Evolutionary conservation across 2,888 invertebrate species (phyloP), one percentile per base, ranked within the genome.

Genomic region (Apotomis capreana): DNA sequence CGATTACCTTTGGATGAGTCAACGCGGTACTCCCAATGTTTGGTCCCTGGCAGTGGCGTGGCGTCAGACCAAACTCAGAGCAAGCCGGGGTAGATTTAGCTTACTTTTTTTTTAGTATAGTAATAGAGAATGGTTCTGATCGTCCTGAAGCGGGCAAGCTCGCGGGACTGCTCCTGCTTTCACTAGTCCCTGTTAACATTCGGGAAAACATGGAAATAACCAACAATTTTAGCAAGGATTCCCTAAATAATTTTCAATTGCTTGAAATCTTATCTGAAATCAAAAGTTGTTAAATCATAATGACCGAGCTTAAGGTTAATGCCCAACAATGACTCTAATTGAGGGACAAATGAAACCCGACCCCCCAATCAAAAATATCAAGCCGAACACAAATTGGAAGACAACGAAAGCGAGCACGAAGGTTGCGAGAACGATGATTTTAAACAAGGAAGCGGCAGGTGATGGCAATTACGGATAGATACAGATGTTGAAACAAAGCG

Each of bases 391-490:
- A 63, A 73, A 68, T 63, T 58, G 68, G 63, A 63, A 68, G 72
- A 63, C 62, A 68, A 59, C 64, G 63, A 68, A 51, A 65, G 63
- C 64, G 64, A 69, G 64, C 62, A 61, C 59, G 61, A 63, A 68
- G 60, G 73, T 75, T 73, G 68, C 72, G 69, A 72, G 68, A 73
- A 74, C 69, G 68, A 65, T 77, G 75, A 77, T 79, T 78, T 75
- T 78, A 74, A 80, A 80, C 77, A 79, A 82, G 83, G 83, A 84
- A 84, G 80, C 80, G 75, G 84, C 90, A 89, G 90, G 89, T 89
- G 90, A 80, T 76, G 67, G 80, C 84, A 87, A 90, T 90, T 89
- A 89, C 81, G 70, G 73, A 81, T 82, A 82, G 83, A 83, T 80
- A 85, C 82, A 83, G 80, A 80, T 81, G 82, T 80, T 75, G 82